phyloP scores from a whole-genome alignment of 2,888 invertebrate genomes.

The Eueremaeus valkanovi region DNA sequence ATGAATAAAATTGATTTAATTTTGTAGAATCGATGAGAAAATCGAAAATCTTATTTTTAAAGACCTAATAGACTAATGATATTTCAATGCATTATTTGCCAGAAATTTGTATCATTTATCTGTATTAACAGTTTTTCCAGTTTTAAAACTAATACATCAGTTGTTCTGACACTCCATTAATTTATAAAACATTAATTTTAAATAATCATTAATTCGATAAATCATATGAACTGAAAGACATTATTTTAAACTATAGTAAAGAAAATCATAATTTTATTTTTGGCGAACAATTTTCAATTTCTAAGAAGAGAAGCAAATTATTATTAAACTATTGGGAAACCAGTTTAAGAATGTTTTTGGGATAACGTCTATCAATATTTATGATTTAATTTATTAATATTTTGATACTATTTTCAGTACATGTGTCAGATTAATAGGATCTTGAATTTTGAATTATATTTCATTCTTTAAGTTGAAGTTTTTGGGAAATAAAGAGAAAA shows the following conservation, averaged over 20 bases:
- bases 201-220: slow-evolving; percentile 23
- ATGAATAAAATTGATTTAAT: neutral
- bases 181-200: slow-evolving; percentile 22
- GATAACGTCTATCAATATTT: slow-evolving; percentile 28
- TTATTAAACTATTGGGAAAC: slow-evolving; percentile 11
- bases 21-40: neutral
- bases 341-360: slow-evolving; percentile 6
- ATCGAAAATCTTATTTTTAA: neutral
- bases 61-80: neutral
- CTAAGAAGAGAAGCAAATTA: neutral
- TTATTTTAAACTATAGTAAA: no score
- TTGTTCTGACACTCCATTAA: slow-evolving; percentile 25
- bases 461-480: neutral
- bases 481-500: slow-evolving; percentile 3
- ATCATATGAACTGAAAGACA: neutral
- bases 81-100: neutral
- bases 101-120: slow-evolving; percentile 26
- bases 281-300: slow-evolving; percentile 33
- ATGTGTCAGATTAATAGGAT: slow-evolving; percentile 23
- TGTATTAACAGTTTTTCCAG: slow-evolving; percentile 20
- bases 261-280: no score
- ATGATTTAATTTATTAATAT: slow-evolving; percentile 33
- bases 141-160: slow-evolving; percentile 16
- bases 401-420: slow-evolving; percentile 29
- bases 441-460: neutral